phyloP scores from a whole-genome alignment of 1,140 invertebrate species.

The Lepidostoma basale region DNA sequence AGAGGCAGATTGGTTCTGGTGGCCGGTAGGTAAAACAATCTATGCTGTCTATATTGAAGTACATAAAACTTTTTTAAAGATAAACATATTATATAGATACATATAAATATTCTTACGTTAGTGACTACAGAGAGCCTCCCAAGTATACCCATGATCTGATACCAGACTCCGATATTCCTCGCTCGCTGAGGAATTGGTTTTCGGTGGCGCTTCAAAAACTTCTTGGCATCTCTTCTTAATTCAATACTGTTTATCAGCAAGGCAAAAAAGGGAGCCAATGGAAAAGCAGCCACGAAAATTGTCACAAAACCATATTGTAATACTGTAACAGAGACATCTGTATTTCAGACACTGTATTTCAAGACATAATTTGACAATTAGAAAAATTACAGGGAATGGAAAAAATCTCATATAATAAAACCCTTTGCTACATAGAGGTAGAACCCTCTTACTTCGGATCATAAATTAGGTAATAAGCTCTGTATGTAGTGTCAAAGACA shows the following conservation, averaged over 20 bases:
- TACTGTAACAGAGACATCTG: slow-evolving; percentile 60
- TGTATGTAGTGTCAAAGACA: too few species aligned
- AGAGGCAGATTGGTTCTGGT: too few species aligned
- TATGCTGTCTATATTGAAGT: background rate
- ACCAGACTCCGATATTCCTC: slow-evolving; percentile 90
- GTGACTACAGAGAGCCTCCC: slow-evolving; percentile 89
- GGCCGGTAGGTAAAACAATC: too few species aligned
- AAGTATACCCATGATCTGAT: slow-evolving; percentile 84
- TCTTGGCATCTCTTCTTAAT: slow-evolving; percentile 86
- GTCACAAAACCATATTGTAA: slow-evolving; percentile 88
- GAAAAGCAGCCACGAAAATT: slow-evolving; percentile 63
- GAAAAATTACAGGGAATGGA: too few species aligned
- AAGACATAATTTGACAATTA: slow-evolving; percentile 7
- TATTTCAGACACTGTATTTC: background rate
- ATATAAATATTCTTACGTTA: slow-evolving; percentile 74
- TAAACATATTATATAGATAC: slow-evolving; percentile 37
- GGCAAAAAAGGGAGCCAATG: slow-evolving; percentile 29
- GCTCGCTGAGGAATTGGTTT: slow-evolving; percentile 84
- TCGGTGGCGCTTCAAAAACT: slow-evolving; percentile 80
- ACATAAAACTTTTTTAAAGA: background rate
- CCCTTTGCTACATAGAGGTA: too few species aligned
- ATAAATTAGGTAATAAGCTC: too few species aligned
- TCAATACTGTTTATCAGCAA: slow-evolving; percentile 62
- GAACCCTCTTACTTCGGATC: too few species aligned
- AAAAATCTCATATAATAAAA: too few species aligned